Base-by-base conservation (phyloP, 2,797 vertebrate species). In the Gymnocypris eckloni region DNA sequence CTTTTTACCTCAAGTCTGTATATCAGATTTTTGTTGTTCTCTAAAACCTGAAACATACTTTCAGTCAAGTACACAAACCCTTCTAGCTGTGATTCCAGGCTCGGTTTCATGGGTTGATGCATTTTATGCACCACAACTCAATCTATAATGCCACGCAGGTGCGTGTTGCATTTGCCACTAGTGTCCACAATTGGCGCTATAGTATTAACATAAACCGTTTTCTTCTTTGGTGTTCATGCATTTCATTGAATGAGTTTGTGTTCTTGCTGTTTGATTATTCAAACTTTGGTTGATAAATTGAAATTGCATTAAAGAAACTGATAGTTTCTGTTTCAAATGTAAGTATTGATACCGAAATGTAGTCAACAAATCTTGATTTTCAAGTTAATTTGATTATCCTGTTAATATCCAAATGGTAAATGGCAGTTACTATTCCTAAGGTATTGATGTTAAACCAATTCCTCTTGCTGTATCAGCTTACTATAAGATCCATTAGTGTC, bases 381-480 rank as follows among this genome's bases (percentile, higher is more conserved):
- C 22, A 25, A 45, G 22, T 64, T 13, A 8, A 67, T 16, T 37
- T 67, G 28, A 67, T 67, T 67, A 15, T 67, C 56, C 12, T 10
- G 22, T 79, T 79, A 61, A 50, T 50, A 67, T 39, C 28, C 64
- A 66, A 76, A 76, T 76, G 72, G 72, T n/a, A 69, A 37, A 39
- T 50, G 18, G 56, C 12, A 59, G 73, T 79, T 61, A 64, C 37
- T 45, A n/a, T 61, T 67, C 76, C 56, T 73, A 64, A 41, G 43
- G 18, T 45, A 39, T 45, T 37, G 67, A 72, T 56, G 41, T 15
- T 48, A 13, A 83, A 83, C 59, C 50, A 83, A 76, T 50, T 54
- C 82, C 72, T 76, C 52, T 39, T 80, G 80, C 76, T 59, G 73
- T 64, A 78, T 73, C 89, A 82, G 43, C 28, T 75, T 41, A 43